These are phyloP conservation scores for Embidobia sp. DNA, from an alignment of 2,888 invertebrate species.

Conservation along the genomic window DNA sequence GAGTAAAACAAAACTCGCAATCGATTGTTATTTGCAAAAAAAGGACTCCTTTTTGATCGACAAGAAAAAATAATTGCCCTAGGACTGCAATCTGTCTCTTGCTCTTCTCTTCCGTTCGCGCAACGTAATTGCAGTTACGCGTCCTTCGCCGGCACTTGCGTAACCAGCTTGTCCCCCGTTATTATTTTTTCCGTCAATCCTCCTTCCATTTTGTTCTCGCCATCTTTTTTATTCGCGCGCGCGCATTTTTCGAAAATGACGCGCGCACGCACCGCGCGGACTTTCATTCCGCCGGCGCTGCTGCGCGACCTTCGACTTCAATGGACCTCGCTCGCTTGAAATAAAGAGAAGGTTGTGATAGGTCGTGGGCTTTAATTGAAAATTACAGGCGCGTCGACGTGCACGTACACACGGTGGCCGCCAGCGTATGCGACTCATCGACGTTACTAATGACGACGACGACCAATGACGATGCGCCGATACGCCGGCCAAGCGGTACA, in stretches of 20 bases:
- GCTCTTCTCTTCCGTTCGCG: conserved; percentile 44
- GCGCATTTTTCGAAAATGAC: conserved; percentile 43
- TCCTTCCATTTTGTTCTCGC: conserved; percentile 4
- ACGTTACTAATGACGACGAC: conserved; percentile 57
- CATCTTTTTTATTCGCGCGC: neutral
- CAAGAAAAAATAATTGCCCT: conserved; percentile 12
- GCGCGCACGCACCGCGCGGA: conserved; percentile 24
- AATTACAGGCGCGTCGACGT: conserved; percentile 67
- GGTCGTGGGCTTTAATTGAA: conserved; percentile 74
- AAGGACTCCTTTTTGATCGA: too few species aligned
- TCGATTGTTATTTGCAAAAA: too few species aligned
- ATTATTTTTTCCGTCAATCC: conserved; percentile 31
- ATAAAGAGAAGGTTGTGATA: conserved; percentile 76
- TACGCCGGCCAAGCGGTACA: conserved; percentile 59
- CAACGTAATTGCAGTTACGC: conserved; percentile 31
- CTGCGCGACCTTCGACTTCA: conserved; percentile 69
- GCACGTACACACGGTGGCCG: conserved; percentile 40
- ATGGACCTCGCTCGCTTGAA: conserved; percentile 70
- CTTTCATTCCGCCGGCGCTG: conserved; percentile 38
- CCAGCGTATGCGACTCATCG: conserved; percentile 48
- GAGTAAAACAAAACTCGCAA: too few species aligned
- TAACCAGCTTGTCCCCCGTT: conserved; percentile 60
- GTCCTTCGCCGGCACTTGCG: conserved; percentile 69
- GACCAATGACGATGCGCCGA: conserved; percentile 58
- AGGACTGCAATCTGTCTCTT: conserved; percentile 7